phyloP scores from a whole-genome alignment of 2,113 vertebrate species.

The Tonatia bakeri region DNA sequence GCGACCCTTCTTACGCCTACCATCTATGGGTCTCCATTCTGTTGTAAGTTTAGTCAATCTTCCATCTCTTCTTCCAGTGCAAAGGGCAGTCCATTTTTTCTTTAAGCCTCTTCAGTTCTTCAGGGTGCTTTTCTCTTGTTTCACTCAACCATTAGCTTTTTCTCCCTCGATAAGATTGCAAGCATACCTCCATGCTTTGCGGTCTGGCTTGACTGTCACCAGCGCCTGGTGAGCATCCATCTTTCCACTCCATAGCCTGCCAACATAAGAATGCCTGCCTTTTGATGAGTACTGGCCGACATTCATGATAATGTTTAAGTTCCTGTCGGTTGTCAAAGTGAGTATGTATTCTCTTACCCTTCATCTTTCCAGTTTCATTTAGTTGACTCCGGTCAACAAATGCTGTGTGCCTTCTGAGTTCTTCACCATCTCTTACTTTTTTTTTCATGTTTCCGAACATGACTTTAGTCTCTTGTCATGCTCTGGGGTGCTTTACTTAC shows the following conservation, averaged over 20 bases:
- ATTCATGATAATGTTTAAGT: constrained; percentile 56
- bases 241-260: constrained; percentile 64
- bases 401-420: constrained; percentile 66
- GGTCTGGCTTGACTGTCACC: constrained; percentile 69
- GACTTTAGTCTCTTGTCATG: constrained; percentile 58
- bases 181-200: constrained; percentile 73
- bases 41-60: constrained; percentile 87
- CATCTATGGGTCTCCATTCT: constrained; percentile 85
- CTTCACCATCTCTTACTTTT: constrained; percentile 67
- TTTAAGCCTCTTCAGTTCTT: constrained; percentile 69
- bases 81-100: constrained; percentile 61
- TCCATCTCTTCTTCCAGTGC: constrained; percentile 81
- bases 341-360: constrained; percentile 68
- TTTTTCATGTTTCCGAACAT: constrained; percentile 68
- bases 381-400: constrained; percentile 73
- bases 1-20: constrained; percentile 86
- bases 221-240: constrained; percentile 53
- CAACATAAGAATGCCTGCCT: constrained; percentile 25
- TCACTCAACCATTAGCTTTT: constrained; percentile 74
- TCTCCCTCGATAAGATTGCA: constrained; percentile 62
- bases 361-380: constrained; percentile 77
- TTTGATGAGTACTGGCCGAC: constrained; percentile 17
- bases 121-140: constrained; percentile 70
- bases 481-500: constrained; percentile 70
- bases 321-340: constrained; percentile 42